Conservation (phyloP, 2,888 invertebrate species). For the Falcaria lacertinaria region DNA sequence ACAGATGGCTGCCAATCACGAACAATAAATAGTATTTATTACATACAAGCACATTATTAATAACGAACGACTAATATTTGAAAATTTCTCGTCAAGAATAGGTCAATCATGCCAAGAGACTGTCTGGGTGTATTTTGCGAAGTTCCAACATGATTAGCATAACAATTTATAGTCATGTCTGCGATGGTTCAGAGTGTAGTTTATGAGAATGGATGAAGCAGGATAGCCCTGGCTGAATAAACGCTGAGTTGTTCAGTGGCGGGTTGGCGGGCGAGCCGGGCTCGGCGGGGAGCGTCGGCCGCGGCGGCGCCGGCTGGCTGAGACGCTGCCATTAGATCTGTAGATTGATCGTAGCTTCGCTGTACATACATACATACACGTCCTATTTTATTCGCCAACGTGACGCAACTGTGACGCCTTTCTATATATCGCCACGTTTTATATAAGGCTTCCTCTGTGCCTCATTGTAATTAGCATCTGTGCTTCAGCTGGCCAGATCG, state of each 20-base stretch:
- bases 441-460: conserved; percentile 47
- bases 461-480: conserved; percentile 32
- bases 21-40: not conserved
- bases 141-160: conserved; percentile 25
- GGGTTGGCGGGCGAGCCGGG: conserved; percentile 10
- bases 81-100: conserved; percentile 1
- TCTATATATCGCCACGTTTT: conserved; percentile 39
- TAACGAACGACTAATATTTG: not conserved
- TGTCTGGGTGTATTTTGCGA: conserved; percentile 14
- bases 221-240: conserved; percentile 16
- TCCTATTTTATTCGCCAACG: conserved; percentile 14
- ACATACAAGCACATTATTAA: not conserved
- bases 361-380: too few species aligned
- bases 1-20: not conserved
- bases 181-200: conserved; percentile 18
- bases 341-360: conserved; percentile 68
- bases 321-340: conserved; percentile 62
- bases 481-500: conserved; percentile 9
- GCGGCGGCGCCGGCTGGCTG: conserved; percentile 67
- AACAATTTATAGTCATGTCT: conserved; percentile 37
- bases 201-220: conserved; percentile 21
- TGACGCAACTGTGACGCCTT: conserved; percentile 9
- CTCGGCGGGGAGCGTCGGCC: conserved; percentile 49
- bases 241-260: conserved; percentile 35
- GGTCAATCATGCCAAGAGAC: conserved; percentile 5